Base-by-base conservation (phyloP, 2,113 vertebrate genomes). In the Crotalus helleri region DNA sequence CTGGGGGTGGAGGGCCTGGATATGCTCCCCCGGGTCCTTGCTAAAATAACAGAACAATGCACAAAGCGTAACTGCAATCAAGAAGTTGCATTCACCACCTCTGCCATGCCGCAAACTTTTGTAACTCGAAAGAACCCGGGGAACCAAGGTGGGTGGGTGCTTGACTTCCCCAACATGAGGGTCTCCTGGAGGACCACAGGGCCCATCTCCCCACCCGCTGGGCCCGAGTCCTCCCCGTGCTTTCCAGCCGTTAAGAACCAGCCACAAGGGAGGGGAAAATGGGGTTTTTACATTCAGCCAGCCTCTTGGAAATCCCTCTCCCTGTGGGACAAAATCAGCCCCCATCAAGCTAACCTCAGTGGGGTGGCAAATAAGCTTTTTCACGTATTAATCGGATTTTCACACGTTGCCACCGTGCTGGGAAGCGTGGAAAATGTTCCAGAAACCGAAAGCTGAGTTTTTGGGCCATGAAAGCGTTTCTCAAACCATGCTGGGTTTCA, bases 11-110 rank as follows among this genome's bases (percentile, higher is more conserved):
- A 39, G 19, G 33, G n/a, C 39, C 64, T 74, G 64, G 15, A n/a
- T 74, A 33, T 0, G 8, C 58, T 10, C 26, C 26, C 26, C n/a
- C 1, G 9, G 13, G 13, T 1, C 5, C 69, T 74, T 1, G 0
- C 74, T 81, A 39, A 81, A 33, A 8, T 8, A 39, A 81, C 69
- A 17, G 6, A 19, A 21, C n/a, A 39, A 81, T 19, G 5, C 33
- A 81, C 33, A 81, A n/a, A n/a, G 21, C 69, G 17, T 1, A 74
- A 69, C 1, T 33, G 64, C 6, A 69, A 15, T 15, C 64, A 15
- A 15, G 64, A 69, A 39, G 33, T 19, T 74, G 69, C 69, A 33
- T 74, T 39, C 15, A 39, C 15, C 15, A 2, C 15, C 33, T 39
- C 5, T 2, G 5, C 5, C n/a, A 19, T 19, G 3, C 33, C 0